Conservation (phyloP, 2,113 vertebrate species). For the Tenebrosternarchus preto region DNA sequence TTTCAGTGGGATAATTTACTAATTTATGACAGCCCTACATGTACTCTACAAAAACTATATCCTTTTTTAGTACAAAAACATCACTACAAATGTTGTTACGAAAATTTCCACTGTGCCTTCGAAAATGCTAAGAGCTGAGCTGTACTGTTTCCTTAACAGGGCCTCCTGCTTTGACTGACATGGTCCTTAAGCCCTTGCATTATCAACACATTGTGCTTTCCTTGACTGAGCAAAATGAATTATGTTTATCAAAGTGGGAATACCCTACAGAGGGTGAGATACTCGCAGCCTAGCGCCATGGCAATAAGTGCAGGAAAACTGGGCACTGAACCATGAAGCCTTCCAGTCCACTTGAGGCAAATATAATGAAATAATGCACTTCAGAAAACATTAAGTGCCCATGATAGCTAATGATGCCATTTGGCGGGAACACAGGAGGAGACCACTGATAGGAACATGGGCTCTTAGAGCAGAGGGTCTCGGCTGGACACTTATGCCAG, state of each 20-base stretch:
- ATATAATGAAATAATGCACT: conserved; percentile 59
- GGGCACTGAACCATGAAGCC: conserved; percentile 47
- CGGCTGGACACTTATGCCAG: conserved; percentile 10
- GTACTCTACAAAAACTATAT: neutral
- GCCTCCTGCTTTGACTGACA: neutral
- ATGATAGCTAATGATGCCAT: conserved; percentile 56
- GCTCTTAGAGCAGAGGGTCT: conserved; percentile 40
- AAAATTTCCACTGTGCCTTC: conserved; percentile 13
- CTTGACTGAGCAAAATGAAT: conserved; percentile 28
- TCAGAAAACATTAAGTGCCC: conserved; percentile 57
- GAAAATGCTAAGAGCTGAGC: neutral
- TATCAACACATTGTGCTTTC: conserved; percentile 29
- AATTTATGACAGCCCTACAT: neutral
- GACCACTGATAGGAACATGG: conserved; percentile 40
- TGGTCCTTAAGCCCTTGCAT: conserved; percentile 19
- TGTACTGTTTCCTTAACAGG: neutral
- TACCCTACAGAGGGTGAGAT: conserved; percentile 29
- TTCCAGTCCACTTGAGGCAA: conserved; percentile 50
- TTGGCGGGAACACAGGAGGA: conserved; percentile 51
- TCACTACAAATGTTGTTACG: neutral
- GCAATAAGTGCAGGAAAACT: conserved; percentile 45
- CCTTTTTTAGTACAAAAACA: conserved; percentile 11
- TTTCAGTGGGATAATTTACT: neutral
- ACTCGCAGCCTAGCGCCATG: conserved; percentile 36
- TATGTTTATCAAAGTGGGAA: conserved; percentile 40